phyloP scores from a whole-genome alignment of 2,797 vertebrate genomes.

The Nannoperca obscura region DNA sequence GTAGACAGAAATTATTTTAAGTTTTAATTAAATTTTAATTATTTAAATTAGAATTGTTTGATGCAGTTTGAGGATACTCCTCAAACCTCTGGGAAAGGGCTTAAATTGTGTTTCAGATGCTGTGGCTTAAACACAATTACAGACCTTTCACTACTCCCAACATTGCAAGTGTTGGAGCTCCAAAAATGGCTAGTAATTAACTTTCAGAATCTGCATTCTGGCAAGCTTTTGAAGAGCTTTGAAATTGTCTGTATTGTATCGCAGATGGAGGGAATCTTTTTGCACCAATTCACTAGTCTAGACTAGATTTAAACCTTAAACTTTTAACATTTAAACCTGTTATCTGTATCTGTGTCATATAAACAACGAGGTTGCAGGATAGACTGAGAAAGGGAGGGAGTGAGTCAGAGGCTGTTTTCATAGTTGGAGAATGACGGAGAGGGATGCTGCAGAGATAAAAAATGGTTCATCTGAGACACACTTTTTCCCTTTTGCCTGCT shows the following conservation, averaged over 20 bases:
- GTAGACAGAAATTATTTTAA: conserved; percentile 15
- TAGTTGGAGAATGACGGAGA: conserved; percentile 34
- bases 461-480: conserved; percentile 45
- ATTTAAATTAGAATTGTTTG: conserved; percentile 23
- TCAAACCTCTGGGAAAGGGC: neutral
- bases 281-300: neutral
- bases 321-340: neutral
- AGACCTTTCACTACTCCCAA: neutral
- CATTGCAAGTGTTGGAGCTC: neutral
- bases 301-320: too few relatives aligned
- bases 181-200: neutral
- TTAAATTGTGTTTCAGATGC: neutral
- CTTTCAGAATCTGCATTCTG: neutral
- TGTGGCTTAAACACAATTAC: neutral
- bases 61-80: conserved; percentile 1
- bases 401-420: conserved; percentile 10
- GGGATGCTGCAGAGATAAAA: conserved; percentile 60
- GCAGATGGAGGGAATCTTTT: neutral
- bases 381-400: neutral
- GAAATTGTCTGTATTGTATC: neutral
- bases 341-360: conserved; percentile 7
- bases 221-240: neutral
- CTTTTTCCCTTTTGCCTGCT: conserved; percentile 19
- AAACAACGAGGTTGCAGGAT: conserved; percentile 8
- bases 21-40: conserved; percentile 29